Evolutionary conservation across 2,797 vertebrate genomes (phyloP).

Genomic region (Manis javanica): DNA sequence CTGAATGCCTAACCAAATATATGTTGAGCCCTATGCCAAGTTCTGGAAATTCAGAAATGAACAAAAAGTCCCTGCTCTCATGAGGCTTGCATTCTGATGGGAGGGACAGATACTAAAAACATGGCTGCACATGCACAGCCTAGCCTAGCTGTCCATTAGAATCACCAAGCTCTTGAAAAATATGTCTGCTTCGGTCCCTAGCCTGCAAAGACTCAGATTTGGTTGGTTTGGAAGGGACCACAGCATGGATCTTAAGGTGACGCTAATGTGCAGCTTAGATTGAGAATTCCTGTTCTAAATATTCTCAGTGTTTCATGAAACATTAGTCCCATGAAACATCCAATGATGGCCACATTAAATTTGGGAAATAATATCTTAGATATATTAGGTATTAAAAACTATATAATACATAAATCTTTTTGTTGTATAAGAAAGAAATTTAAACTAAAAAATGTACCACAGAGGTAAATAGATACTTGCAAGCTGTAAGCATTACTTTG

Average conservation of each 20-base stretch:
- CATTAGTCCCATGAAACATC: constrained; percentile 1
- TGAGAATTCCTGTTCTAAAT: constrained; percentile 46
- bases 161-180: not conserved
- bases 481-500: constrained; percentile 36
- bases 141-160: not conserved
- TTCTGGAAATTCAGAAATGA: not conserved
- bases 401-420: not conserved
- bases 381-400: constrained; percentile 34
- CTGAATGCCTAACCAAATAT: not conserved
- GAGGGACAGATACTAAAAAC: not conserved
- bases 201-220: not conserved
- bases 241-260: not conserved
- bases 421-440: constrained; percentile 32
- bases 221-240: not conserved
- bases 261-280: not conserved
- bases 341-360: not conserved
- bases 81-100: not conserved
- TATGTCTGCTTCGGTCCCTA: not conserved
- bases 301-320: not conserved
- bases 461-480: constrained; percentile 32
- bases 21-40: not conserved
- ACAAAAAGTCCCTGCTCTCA: not conserved
- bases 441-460: constrained; percentile 38
- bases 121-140: not conserved
- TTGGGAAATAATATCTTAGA: not conserved